phyloP scores from a whole-genome alignment of 2,113 vertebrate genomes.

The Lipophrys pholis region DNA sequence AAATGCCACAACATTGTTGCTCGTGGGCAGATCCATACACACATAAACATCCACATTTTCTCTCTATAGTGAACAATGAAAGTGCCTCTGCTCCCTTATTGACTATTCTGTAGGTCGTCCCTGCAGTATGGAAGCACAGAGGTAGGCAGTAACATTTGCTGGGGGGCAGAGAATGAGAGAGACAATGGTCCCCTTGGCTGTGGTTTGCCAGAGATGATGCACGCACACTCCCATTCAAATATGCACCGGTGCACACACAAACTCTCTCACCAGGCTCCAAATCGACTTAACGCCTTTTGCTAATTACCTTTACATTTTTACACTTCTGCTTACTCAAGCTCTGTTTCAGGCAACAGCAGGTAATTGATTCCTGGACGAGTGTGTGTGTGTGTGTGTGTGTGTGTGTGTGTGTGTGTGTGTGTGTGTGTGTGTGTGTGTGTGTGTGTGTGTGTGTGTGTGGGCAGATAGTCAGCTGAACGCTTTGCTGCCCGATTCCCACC shows the following conservation, averaged over 20 bases:
- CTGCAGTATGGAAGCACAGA: conserved; percentile 23
- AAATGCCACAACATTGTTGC: too few species aligned
- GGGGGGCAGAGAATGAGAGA: conserved; percentile 22
- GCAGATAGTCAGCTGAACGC: neutral
- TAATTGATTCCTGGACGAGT: conserved; percentile 54
- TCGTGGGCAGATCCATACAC: neutral
- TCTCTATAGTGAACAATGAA: neutral
- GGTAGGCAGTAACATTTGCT: conserved; percentile 32
- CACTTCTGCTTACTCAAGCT: conserved; percentile 64
- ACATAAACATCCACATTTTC: neutral
- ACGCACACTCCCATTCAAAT: conserved; percentile 22
- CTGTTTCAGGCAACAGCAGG: conserved; percentile 56
- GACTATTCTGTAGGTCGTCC: conserved; percentile 7
- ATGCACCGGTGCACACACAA: conserved; percentile 43
- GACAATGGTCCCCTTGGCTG: conserved; percentile 51
- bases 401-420: conserved; percentile 16
- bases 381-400: conserved; percentile 7
- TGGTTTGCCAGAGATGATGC: conserved; percentile 30
- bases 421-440: conserved; percentile 7
- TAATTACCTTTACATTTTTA: conserved; percentile 78
- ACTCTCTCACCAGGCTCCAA: conserved; percentile 39
- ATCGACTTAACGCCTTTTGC: conserved; percentile 65
- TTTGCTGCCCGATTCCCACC: conserved; percentile 38
- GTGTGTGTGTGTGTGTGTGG: conserved; percentile 17
- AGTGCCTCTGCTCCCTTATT: neutral